A percentile compares a stretch with the other conserved stretches of the same genome.
These are phyloP conservation scores for Pogonognathellus flavescens DNA, from an alignment of 1,140 invertebrate genomes.

Conservation along the genomic window DNA sequence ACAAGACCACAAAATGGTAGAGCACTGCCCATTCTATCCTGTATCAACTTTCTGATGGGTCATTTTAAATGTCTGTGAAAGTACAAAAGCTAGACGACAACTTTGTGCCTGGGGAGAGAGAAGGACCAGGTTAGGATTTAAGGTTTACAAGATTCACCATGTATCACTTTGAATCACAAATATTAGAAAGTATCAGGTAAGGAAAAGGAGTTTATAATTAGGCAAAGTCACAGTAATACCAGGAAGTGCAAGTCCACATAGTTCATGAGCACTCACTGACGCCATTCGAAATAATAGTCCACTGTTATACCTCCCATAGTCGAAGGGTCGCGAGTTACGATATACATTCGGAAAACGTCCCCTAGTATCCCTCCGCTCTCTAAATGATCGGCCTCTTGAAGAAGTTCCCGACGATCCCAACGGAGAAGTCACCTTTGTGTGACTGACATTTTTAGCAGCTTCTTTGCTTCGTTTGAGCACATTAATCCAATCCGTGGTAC, in stretches of 20 bases:
- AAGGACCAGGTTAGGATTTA: not conserved
- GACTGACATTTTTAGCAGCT: slow-evolving; percentile 75
- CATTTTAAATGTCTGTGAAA: slow-evolving; percentile 18
- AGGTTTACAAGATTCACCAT: slow-evolving; percentile 32
- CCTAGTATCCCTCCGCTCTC: slow-evolving; percentile 67
- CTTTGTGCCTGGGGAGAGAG: slow-evolving; percentile 39
- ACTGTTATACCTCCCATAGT: slow-evolving; percentile 66
- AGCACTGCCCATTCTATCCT: slow-evolving; percentile 51
- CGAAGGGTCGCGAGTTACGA: slow-evolving; percentile 58
- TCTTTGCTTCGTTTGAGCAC: slow-evolving; percentile 91
- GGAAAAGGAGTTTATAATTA: slow-evolving; percentile 31
- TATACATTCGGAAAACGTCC: slow-evolving; percentile 52
- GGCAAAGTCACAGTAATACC: slow-evolving; percentile 48
- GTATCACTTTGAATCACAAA: slow-evolving; percentile 41
- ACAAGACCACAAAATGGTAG: slow-evolving; percentile 46
- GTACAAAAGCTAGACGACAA: slow-evolving; percentile 34
- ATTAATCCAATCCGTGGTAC: slow-evolving; percentile 90
- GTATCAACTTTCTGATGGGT: slow-evolving; percentile 24
- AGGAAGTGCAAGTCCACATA: slow-evolving; percentile 51
- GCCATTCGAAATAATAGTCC: slow-evolving; percentile 64
- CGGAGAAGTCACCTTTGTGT: slow-evolving; percentile 59
- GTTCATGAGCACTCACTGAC: slow-evolving; percentile 65
- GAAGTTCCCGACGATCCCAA: slow-evolving; percentile 69
- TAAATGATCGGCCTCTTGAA: slow-evolving; percentile 68
- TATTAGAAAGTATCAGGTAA: not conserved